phyloP scores from a whole-genome alignment of 1,140 invertebrate genomes.

The Drosophila tropicalis region DNA sequence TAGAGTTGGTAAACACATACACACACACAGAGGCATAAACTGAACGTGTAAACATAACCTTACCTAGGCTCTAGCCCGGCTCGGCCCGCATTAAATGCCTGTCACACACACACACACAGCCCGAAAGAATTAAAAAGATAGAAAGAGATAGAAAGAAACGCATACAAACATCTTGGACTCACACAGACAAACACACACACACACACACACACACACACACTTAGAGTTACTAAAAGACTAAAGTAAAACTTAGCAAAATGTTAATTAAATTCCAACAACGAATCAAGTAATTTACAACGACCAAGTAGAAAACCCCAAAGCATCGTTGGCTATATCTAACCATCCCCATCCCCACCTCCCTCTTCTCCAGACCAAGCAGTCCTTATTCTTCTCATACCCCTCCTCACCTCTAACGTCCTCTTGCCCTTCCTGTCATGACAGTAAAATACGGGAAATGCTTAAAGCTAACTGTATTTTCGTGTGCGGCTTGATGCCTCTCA shows the following conservation, averaged over 20 bases:
- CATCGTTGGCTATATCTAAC: slow-evolving; percentile 46
- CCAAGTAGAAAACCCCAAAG: slow-evolving; percentile 78
- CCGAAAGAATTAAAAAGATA: not conserved
- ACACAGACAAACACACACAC: too few species aligned
- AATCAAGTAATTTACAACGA: slow-evolving; percentile 82
- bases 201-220: slow-evolving; percentile 28
- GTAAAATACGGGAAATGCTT: slow-evolving; percentile 80
- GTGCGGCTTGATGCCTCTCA: slow-evolving; percentile 69
- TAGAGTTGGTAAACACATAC: slow-evolving; percentile 19
- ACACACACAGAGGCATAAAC: slow-evolving; percentile 11
- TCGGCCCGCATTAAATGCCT: slow-evolving; percentile 55
- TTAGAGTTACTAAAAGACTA: slow-evolving; percentile 68
- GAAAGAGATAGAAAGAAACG: slow-evolving; percentile 14
- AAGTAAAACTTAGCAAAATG: slow-evolving; percentile 82
- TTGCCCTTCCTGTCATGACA: slow-evolving; percentile 50
- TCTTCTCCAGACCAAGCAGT: slow-evolving; percentile 15
- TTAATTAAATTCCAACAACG: slow-evolving; percentile 82
- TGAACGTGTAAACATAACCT: slow-evolving; percentile 65
- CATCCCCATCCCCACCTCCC: slow-evolving; percentile 5
- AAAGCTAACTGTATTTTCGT: slow-evolving; percentile 80
- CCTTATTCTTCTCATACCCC: not conserved
- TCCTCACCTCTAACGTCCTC: not conserved
- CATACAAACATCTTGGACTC: slow-evolving; percentile 34
- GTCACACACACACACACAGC: slow-evolving; percentile 31
- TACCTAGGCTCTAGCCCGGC: slow-evolving; percentile 42